Conservation (phyloP, 2,888 invertebrate species). For the Geotrupes spiniger region DNA sequence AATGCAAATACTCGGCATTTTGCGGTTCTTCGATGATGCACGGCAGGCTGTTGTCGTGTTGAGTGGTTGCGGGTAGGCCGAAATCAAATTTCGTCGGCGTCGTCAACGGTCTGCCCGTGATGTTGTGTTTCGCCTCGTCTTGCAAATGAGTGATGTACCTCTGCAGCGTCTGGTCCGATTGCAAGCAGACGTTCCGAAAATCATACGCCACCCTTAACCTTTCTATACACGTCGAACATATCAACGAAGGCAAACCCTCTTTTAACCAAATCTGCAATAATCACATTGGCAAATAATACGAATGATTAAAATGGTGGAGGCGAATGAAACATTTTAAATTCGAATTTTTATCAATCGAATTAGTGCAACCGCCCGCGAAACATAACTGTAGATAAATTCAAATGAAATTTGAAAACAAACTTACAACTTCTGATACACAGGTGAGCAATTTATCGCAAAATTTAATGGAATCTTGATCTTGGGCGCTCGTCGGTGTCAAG, state of each 20-base stretch:
- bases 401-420: slow-evolving; percentile 20
- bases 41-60: slow-evolving; percentile 29
- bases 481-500: slow-evolving; percentile 40
- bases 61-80: slow-evolving; percentile 28
- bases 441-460: slow-evolving; percentile 43
- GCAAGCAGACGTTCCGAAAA: slow-evolving; percentile 42
- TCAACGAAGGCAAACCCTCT: slow-evolving; percentile 41
- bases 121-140: slow-evolving; percentile 29
- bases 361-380: too few relatives aligned
- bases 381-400: background rate
- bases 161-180: slow-evolving; percentile 41
- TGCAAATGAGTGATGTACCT: slow-evolving; percentile 37
- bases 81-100: slow-evolving; percentile 41
- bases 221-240: slow-evolving; percentile 44
- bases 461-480: slow-evolving; percentile 43
- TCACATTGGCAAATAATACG: slow-evolving; percentile 5
- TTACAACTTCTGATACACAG: slow-evolving; percentile 46
- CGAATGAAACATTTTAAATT: too few relatives aligned
- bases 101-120: slow-evolving; percentile 29
- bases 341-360: too few relatives aligned
- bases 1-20: slow-evolving; percentile 43
- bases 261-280: slow-evolving; percentile 41
- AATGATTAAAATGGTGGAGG: background rate
- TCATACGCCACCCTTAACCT: slow-evolving; percentile 43
- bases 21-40: slow-evolving; percentile 39